These are phyloP conservation scores for Metopolophium dirhodum DNA, from an alignment of 1,140 invertebrate genomes.

Conservation along the genomic window DNA sequence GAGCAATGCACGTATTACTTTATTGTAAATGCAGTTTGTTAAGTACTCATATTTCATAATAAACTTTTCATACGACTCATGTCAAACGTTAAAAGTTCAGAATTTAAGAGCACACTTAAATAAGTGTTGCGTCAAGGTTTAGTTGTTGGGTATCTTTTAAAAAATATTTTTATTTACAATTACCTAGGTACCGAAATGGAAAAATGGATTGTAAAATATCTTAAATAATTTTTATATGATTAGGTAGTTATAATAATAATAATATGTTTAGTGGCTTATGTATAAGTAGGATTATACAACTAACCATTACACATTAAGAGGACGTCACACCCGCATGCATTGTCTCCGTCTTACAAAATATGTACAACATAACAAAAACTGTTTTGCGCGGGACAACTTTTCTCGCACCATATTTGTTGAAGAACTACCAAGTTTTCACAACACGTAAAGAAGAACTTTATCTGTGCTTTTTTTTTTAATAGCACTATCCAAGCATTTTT, in stretches of 20 bases:
- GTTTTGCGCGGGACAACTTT: too few relatives aligned
- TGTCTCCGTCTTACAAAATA: too few relatives aligned
- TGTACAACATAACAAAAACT: too few relatives aligned
- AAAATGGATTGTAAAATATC: neutral
- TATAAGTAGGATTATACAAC: neutral
- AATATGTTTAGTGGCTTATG: neutral
- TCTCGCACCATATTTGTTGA: too few relatives aligned
- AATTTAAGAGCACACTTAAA: neutral
- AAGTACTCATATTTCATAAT: constrained; percentile 44
- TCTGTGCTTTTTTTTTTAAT: too few relatives aligned
- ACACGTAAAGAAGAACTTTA: too few relatives aligned
- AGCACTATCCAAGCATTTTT: too few relatives aligned
- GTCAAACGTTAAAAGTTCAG: constrained; percentile 25
- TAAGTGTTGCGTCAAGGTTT: constrained; percentile 3
- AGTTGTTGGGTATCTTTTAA: neutral
- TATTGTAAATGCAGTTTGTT: constrained; percentile 25
- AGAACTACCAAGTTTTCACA: too few relatives aligned
- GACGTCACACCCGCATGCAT: too few relatives aligned
- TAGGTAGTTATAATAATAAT: neutral
- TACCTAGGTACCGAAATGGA: neutral
- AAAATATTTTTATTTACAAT: neutral
- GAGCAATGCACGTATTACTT: constrained; percentile 29
- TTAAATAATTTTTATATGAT: neutral
- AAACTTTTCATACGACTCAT: constrained; percentile 10
- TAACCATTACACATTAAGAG: neutral